Evolutionary conservation across 2,797 vertebrate species (phyloP).

Genomic region (Chanos chanos): DNA sequence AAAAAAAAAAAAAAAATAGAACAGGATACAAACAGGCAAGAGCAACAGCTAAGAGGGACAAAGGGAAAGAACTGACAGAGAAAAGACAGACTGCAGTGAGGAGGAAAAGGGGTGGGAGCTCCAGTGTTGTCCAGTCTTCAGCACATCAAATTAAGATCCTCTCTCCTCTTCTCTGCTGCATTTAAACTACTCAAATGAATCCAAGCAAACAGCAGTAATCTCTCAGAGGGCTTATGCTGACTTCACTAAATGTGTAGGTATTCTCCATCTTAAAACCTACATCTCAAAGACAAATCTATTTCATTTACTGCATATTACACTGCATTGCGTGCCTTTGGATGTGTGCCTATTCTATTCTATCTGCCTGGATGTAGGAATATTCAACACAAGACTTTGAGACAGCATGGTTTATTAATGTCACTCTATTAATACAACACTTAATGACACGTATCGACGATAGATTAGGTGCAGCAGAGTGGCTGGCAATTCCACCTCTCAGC

Average conservation of each 20-base stretch:
- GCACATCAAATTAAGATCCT: conserved; percentile 19
- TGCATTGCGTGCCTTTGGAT: too few species aligned
- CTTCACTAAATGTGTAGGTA: too few species aligned
- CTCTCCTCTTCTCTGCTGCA: conserved; percentile 7
- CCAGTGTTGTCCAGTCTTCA: conserved; percentile 9
- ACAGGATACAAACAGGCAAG: conserved; percentile 1
- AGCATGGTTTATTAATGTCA: not conserved
- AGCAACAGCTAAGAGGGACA: too few species aligned
- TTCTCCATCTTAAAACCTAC: too few species aligned
- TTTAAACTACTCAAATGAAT: conserved; percentile 14
- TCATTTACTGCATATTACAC: not conserved
- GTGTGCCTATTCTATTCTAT: too few species aligned
- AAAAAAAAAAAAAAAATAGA: not conserved
- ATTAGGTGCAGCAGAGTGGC: not conserved
- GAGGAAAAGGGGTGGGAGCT: not conserved
- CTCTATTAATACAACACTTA: not conserved
- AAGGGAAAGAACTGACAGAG: conserved; percentile 7
- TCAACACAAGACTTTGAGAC: not conserved
- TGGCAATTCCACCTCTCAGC: not conserved
- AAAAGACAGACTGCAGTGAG: too few species aligned
- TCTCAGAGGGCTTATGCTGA: too few species aligned
- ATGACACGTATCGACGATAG: not conserved
- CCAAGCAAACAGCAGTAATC: conserved; percentile 14
- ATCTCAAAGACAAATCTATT: conserved; percentile 7
- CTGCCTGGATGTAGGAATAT: too few species aligned